Percentiles rank a stretch among this genome's conserved stretches.
Conservation (phyloP, 1,140 invertebrate genomes). For the Phthorimaea operculella region DNA sequence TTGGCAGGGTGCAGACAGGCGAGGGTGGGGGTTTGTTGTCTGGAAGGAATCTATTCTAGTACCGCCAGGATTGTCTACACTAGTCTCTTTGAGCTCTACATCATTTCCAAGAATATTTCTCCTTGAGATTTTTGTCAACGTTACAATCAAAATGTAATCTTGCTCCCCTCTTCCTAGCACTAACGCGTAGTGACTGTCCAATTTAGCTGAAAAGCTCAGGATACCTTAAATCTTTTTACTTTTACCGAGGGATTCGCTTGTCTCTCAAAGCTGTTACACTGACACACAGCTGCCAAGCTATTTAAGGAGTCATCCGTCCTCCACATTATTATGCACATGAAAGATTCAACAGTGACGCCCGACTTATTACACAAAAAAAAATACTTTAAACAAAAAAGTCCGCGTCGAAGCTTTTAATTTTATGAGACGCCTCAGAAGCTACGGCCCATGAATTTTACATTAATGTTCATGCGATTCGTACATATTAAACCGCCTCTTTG, state of each 20-base stretch:
- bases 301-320: not conserved
- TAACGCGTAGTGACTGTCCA: not conserved
- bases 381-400: constrained; percentile 10
- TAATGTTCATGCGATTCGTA: constrained; percentile 10
- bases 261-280: not conserved
- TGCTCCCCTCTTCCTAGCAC: not conserved
- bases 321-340: constrained; percentile 35
- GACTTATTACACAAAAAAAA: constrained; percentile 28
- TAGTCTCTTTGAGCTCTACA: not conserved
- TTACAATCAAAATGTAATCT: not conserved
- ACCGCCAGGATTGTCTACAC: not conserved
- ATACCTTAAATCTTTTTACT: not conserved
- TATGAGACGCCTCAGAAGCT: constrained; percentile 18
- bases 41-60: too few relatives aligned
- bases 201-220: not conserved
- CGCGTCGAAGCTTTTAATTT: constrained; percentile 20
- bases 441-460: constrained; percentile 35
- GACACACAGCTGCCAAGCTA: constrained; percentile 2
- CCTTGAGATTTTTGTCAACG: too few relatives aligned
- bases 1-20: constrained; percentile 1
- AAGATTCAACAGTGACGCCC: constrained; percentile 40
- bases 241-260: not conserved
- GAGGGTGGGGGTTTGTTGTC: not conserved
- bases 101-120: too few relatives aligned
- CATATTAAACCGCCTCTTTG: constrained; percentile 4